These are phyloP conservation scores for Macrobrachium nipponense DNA, from an alignment of 1,140 invertebrate species.

Conservation along the genomic window DNA sequence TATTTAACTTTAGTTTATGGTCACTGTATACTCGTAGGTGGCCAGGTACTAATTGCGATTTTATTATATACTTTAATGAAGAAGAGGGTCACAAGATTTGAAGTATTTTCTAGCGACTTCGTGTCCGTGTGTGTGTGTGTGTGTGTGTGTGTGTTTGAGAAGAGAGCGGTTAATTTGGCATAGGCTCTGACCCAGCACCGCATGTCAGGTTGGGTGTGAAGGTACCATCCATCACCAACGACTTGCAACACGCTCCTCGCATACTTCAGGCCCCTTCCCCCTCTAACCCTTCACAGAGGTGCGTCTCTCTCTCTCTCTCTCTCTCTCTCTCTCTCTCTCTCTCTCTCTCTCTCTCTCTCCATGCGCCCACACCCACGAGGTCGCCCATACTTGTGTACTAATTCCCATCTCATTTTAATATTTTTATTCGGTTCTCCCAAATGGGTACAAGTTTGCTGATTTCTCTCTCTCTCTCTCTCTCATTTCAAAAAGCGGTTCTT, in stretches of 20 bases:
- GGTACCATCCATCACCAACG: slow-evolving; percentile 48
- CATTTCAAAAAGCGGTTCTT: not conserved
- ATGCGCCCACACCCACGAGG: not conserved
- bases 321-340: not conserved
- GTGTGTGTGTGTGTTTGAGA: slow-evolving; percentile 14
- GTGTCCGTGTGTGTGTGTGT: slow-evolving; percentile 6
- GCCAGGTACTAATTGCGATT: too few relatives aligned
- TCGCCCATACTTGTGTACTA: not conserved
- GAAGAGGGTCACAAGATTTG: too few relatives aligned
- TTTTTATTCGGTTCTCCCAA: too few relatives aligned
- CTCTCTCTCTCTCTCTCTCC: not conserved
- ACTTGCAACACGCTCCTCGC: slow-evolving; percentile 59
- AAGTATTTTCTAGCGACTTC: not conserved
- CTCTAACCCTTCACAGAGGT: not conserved
- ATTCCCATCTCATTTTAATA: not conserved
- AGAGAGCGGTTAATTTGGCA: slow-evolving; percentile 44
- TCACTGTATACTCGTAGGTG: too few relatives aligned
- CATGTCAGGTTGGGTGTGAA: slow-evolving; percentile 52
- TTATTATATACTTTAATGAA: too few relatives aligned
- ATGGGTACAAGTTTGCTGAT: not conserved
- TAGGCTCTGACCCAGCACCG: slow-evolving; percentile 16
- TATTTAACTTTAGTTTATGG: too few relatives aligned
- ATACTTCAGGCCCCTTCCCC: slow-evolving; percentile 26
- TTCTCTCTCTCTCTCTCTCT: slow-evolving; percentile 2
- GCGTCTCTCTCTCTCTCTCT: not conserved